Evolutionary conservation across 2,888 invertebrate species (phyloP), one percentile per base, ranked within the genome.

Genomic region (Leucoma salicis): DNA sequence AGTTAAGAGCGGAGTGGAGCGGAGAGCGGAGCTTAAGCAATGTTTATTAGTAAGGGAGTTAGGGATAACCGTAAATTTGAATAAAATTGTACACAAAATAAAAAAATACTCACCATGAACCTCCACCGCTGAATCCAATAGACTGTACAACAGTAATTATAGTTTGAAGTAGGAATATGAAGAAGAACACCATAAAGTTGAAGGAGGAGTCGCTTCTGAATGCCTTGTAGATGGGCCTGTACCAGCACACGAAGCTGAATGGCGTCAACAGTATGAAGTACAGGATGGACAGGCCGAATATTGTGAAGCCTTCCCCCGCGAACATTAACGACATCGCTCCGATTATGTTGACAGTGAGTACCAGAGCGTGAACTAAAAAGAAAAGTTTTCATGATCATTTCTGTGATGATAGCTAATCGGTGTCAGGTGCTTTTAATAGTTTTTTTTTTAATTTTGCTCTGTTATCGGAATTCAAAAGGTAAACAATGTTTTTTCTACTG

Each of bases 121-220:
- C 98, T 51, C 95, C 93, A 42, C 92, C 92, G 21, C 92, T 92
- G 69, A 99, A 93, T 47, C 99, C 99, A 65, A 99, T 92, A 14
- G 96, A 93, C 87, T 98, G 97, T 37, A 98, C 92, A 42, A 97
- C 84, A 16, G 97, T 95, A 41, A 98, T 94, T 44, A 98, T 90
- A 73, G 96, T 95, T 94, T 99, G 98, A 85, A 98, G 96, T 90
- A 98, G 96, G 90, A 99, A 99, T 68, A 99, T 96, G 81, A 99
- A 98, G 93, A 99, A 99, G 91, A 98, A 99, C 39, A 99, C 96
- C 97, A 99, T 99, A 80, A 99, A 99, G 88, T 99, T 99, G 92
- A 99, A 98, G 2, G 99, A 99, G 63, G 98, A 99, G 90, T 99
- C 99, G 75, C 96, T 97, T 74, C 99, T 95, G 92, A 99, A 99